A percentile compares a stretch with the other conserved stretches of the same genome.
Conservation (phyloP, 1,140 invertebrate species). For the Calliopsis andreniformis region DNA sequence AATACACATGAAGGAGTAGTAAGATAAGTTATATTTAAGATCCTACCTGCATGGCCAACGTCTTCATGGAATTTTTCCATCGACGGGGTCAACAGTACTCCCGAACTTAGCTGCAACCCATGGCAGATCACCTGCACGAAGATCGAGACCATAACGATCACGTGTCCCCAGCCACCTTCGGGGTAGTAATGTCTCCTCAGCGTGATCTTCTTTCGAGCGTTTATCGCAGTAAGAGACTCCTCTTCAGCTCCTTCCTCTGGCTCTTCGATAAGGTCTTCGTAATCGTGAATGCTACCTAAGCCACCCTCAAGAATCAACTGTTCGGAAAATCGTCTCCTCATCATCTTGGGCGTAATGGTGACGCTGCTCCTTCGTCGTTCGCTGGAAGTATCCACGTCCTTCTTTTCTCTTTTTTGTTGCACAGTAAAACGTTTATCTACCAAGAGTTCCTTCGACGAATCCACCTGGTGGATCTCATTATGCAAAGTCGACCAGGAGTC, state of each 20-base stretch:
- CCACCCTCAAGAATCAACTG: constrained; percentile 74
- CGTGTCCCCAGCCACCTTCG: constrained; percentile 91
- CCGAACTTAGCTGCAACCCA: constrained; percentile 84
- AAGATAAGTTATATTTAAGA: background rate
- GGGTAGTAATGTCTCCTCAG: constrained; percentile 87
- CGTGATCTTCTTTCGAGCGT: constrained; percentile 78
- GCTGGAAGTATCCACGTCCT: background rate
- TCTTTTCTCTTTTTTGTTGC: background rate
- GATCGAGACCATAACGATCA: constrained; percentile 85
- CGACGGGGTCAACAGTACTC: constrained; percentile 74
- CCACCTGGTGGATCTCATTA: constrained; percentile 7
- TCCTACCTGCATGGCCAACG: constrained; percentile 60
- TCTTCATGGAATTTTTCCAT: constrained; percentile 65
- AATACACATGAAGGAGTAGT: too few species aligned
- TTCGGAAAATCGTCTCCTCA: constrained; percentile 72
- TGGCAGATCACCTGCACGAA: constrained; percentile 85
- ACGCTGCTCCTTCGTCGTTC: constrained; percentile 44
- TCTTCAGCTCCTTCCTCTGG: constrained; percentile 48
- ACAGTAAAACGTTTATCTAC: constrained; percentile 10
- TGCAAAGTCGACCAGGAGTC: constrained; percentile 7
- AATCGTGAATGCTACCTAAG: constrained; percentile 55
- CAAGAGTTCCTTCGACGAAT: constrained; percentile 23
- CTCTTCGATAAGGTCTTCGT: constrained; percentile 61
- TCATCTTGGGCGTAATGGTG: constrained; percentile 70
- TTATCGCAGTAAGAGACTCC: constrained; percentile 69